A percentile compares a stretch with the other conserved stretches of the same genome.
Conservation (phyloP, 1,140 invertebrate genomes). For the Polyergus mexicanus region DNA sequence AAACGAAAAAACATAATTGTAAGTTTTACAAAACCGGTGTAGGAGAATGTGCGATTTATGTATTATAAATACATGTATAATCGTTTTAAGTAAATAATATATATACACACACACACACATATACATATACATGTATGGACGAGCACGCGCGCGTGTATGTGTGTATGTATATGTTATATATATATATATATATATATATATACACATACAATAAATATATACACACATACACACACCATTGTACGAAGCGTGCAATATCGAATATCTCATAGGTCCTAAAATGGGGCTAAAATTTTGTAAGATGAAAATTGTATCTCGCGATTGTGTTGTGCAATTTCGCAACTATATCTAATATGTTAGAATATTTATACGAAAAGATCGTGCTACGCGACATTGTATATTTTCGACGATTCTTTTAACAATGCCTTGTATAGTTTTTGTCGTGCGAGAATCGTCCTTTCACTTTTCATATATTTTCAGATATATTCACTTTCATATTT, state of each 20-base stretch:
- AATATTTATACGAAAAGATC: slow-evolving; percentile 42
- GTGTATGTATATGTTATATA: neutral
- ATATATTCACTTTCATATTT: neutral
- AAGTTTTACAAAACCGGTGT: slow-evolving; percentile 72
- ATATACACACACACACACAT: too few relatives aligned
- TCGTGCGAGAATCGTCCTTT: neutral
- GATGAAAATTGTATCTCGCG: slow-evolving; percentile 57
- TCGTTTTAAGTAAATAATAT: slow-evolving; percentile 28
- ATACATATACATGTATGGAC: slow-evolving; percentile 48
- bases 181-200: slow-evolving; percentile 49
- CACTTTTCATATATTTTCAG: slow-evolving; percentile 8
- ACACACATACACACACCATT: slow-evolving; percentile 47
- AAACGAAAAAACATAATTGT: slow-evolving; percentile 51
- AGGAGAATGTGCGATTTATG: slow-evolving; percentile 24
- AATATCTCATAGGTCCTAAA: slow-evolving; percentile 66
- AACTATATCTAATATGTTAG: slow-evolving; percentile 54
- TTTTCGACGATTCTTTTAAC: slow-evolving; percentile 32
- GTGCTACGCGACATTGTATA: slow-evolving; percentile 8
- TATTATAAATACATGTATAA: slow-evolving; percentile 59
- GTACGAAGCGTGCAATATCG: slow-evolving; percentile 71
- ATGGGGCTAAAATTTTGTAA: slow-evolving; percentile 71
- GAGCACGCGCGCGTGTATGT: neutral
- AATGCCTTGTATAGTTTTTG: slow-evolving; percentile 27
- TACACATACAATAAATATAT: slow-evolving; percentile 64
- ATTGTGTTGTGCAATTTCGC: slow-evolving; percentile 66